A percentile compares a stretch with the other conserved stretches of the same genome.
Conservation (phyloP, 2,797 vertebrate genomes). For the Cottoperca gobio region DNA sequence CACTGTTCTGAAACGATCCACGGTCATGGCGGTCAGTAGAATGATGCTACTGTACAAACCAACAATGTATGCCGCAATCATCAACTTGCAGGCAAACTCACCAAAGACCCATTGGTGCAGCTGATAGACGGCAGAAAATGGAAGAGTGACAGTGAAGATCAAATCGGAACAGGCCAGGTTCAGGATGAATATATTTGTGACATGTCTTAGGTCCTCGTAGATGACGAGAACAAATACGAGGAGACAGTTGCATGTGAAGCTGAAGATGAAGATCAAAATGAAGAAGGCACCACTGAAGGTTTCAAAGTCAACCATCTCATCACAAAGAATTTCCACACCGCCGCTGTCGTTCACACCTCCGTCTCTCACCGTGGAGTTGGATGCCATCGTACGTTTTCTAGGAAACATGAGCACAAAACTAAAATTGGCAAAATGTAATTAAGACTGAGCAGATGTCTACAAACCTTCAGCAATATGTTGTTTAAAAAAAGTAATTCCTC, state of each 20-base stretch:
- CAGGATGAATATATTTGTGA: slow-evolving; percentile 78
- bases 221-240: slow-evolving; percentile 63
- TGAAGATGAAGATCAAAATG: slow-evolving; percentile 71
- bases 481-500: background rate
- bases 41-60: slow-evolving; percentile 79
- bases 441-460: background rate
- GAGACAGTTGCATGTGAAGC: slow-evolving; percentile 71
- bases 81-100: slow-evolving; percentile 68
- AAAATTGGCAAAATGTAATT: background rate
- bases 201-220: slow-evolving; percentile 67
- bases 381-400: slow-evolving; percentile 27
- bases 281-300: slow-evolving; percentile 39
- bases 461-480: background rate
- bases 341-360: fast-evolving
- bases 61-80: slow-evolving; percentile 49
- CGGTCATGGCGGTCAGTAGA: slow-evolving; percentile 79
- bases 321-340: fast-evolving
- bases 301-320: fast-evolving
- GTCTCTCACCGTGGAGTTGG: background rate
- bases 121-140: slow-evolving; percentile 71
- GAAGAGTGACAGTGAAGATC: slow-evolving; percentile 76
- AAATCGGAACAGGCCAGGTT: slow-evolving; percentile 79
- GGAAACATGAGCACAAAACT: slow-evolving; percentile 12
- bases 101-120: slow-evolving; percentile 79
- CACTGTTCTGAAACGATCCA: slow-evolving; percentile 78